Base-by-base conservation (phyloP, 2,888 invertebrate genomes). In the Smittia sp. region DNA sequence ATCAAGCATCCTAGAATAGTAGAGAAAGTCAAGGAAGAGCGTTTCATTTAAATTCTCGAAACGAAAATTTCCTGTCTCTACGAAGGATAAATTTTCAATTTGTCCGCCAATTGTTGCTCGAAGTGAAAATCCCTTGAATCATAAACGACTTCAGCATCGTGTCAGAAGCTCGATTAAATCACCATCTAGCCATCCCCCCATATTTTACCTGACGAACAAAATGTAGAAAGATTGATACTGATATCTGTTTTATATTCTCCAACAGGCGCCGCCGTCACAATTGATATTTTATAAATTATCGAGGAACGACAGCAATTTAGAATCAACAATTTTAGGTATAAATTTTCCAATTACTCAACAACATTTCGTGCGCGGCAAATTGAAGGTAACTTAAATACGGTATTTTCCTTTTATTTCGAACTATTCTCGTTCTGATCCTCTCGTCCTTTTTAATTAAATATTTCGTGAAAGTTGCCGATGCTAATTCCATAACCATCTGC, bases 271-370 rank as follows among this genome's bases (percentile, higher is more conserved):
- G 63, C 65, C 73, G 15, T 65, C 73, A 32, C 73, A 73, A 65
- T 39, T 73, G 65, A 65, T 73, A 73, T 65, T 65, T 73, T 65
- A 63, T 46, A 73, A 73, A 65, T 65, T 73, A 73, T 46, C 73
- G 46, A 73, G 54, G 52, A 73, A 73, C 38, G 73, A 73, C 65
- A 73, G 73, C 73, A 73, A 73, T 73, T 65, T 73, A 73, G 73
- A 73, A 65, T 73, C 73, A 73, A 73, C 73, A 73, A 65, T 73
- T 52, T 65, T 73, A 73, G 73, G 65, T 27, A 73, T 73, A 46
- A 39, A 73, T 46, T 73, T 73, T 73, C 27, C 65, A 73, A 73
- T 73, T 65, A 73, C 63, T 46, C 63, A 73, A 18, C 73, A 65
- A 15, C 73, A 73, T 65, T 73, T 73, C 62, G 65, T 73, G n/a